Evolutionary conservation across 1,140 invertebrate genomes (phyloP).

Genomic region (Drosophila setifemur): DNA sequence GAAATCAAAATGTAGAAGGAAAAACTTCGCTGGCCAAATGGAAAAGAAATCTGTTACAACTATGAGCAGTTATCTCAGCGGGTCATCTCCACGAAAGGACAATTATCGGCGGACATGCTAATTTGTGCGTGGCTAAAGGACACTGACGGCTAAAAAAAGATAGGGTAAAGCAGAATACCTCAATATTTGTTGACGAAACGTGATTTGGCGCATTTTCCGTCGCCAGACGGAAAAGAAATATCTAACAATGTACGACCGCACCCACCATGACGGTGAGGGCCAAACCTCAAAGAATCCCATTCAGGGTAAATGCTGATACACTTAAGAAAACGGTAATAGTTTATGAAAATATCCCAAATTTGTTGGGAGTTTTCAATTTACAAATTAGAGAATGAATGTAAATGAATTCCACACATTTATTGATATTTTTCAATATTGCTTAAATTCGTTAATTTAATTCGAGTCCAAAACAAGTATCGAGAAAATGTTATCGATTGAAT

Average conservation of each 20-base stretch:
- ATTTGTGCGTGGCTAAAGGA: slow-evolving; percentile 63
- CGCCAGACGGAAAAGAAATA: neutral
- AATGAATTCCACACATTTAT: too few relatives aligned
- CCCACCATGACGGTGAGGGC: slow-evolving; percentile 21
- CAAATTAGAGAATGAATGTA: too few relatives aligned
- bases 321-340: neutral
- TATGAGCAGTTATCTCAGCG: slow-evolving; percentile 78
- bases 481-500: too few relatives aligned
- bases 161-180: slow-evolving; percentile 79
- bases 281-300: slow-evolving; percentile 18
- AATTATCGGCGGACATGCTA: slow-evolving; percentile 81
- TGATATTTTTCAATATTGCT: too few relatives aligned
- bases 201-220: slow-evolving; percentile 77
- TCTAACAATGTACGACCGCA: slow-evolving; percentile 38
- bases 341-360: neutral
- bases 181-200: slow-evolving; percentile 80
- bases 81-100: slow-evolving; percentile 81
- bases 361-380: too few relatives aligned
- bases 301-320: slow-evolving; percentile 2
- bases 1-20: slow-evolving; percentile 59
- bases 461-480: too few relatives aligned
- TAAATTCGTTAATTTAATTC: too few relatives aligned
- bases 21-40: slow-evolving; percentile 4
- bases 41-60: slow-evolving; percentile 76
- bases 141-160: slow-evolving; percentile 13